phyloP scores from a whole-genome alignment of 2,113 vertebrate species.

The Crotalus viridis region DNA sequence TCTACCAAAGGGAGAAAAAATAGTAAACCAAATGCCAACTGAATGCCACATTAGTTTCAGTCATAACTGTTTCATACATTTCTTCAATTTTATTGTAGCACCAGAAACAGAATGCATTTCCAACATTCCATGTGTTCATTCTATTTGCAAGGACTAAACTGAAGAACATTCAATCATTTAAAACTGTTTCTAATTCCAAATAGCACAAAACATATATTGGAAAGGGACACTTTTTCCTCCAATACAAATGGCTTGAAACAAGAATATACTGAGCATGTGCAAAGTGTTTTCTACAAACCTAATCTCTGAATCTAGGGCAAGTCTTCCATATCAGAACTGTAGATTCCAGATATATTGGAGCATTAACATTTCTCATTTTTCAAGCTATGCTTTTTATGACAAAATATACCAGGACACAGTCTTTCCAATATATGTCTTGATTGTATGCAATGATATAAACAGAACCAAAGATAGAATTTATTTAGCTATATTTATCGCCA shows the following conservation, averaged over 20 bases:
- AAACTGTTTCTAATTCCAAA: not conserved
- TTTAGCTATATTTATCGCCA: constrained; percentile 4
- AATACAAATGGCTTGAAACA: not conserved
- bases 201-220: not conserved
- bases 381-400: constrained; percentile 13
- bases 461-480: constrained; percentile 15
- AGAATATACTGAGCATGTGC: not conserved
- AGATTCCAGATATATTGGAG: not conserved
- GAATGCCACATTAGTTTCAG: constrained; percentile 3
- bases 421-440: constrained; percentile 38
- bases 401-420: not conserved
- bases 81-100: not conserved
- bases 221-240: not conserved
- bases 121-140: not conserved
- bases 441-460: not conserved
- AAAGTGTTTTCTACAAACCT: not conserved
- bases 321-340: not conserved
- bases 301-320: not conserved
- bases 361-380: not conserved
- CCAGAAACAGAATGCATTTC: constrained; percentile 1
- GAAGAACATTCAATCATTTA: not conserved
- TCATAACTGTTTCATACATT: not conserved
- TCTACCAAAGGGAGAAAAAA: constrained; percentile 12
- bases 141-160: not conserved
- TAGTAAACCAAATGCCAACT: not conserved